Evolutionary conservation across 2,797 vertebrate genomes (phyloP).

Genomic region (Lepilemur septentrionalis): DNA sequence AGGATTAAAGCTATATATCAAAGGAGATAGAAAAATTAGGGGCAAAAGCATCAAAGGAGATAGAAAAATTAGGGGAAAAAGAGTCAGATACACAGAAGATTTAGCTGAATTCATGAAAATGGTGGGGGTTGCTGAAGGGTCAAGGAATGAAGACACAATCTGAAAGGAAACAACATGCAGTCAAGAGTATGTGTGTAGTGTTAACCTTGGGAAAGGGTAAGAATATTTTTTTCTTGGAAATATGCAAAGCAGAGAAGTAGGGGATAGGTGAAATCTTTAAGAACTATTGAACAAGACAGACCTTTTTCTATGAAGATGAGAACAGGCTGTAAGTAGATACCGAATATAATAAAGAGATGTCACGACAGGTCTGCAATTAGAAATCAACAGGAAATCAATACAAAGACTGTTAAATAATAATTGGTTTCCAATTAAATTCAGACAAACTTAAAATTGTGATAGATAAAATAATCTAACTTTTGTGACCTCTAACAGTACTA

Average conservation of each 20-base stretch:
- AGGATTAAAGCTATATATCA: neutral
- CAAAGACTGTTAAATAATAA: neutral
- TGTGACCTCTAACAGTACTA: neutral
- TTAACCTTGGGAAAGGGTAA: neutral
- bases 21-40: neutral
- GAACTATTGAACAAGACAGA: neutral
- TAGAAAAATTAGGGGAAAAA: neutral
- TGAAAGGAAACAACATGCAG: neutral
- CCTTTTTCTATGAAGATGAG: neutral
- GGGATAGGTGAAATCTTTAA: neutral
- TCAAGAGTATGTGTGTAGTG: neutral
- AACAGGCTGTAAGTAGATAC: neutral
- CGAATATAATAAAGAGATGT: neutral
- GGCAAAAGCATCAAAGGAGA: neutral
- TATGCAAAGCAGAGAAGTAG: conserved; percentile 24
- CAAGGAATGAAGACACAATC: neutral
- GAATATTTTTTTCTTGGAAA: neutral
- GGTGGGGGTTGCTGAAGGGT: neutral
- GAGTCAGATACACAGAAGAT: neutral
- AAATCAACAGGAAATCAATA: neutral
- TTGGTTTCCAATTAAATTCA: neutral
- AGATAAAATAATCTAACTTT: neutral
- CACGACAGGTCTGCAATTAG: neutral
- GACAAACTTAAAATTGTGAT: neutral
- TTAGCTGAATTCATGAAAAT: neutral